These are phyloP conservation scores for Leucozona laternaria DNA, from an alignment of 2,888 invertebrate genomes.

Conservation along the genomic window DNA sequence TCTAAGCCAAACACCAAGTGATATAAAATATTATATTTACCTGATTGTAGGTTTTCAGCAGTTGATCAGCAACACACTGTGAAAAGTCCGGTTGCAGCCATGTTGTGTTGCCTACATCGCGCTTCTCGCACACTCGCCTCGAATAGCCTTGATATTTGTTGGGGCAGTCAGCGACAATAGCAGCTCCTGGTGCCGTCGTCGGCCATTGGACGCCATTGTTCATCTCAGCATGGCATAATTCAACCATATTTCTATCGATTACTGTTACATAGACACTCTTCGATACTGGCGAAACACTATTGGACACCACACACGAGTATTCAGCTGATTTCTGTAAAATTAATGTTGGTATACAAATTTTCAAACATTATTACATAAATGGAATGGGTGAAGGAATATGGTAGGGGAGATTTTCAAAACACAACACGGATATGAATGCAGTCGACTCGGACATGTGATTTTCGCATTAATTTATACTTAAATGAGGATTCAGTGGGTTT, in stretches of 20 bases:
- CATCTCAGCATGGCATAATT: conserved; percentile 85
- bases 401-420: background rate
- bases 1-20: background rate
- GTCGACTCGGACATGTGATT: conserved; percentile 4
- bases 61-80: conserved; percentile 87
- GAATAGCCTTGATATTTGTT: conserved; percentile 85
- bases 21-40: conserved; percentile 83
- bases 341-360: conserved; percentile 27
- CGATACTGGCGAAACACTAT: conserved; percentile 85
- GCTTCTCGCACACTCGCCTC: conserved; percentile 86
- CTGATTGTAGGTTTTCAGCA: conserved; percentile 87
- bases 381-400: too few relatives aligned
- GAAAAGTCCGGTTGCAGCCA: conserved; percentile 92
- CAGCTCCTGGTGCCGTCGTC: conserved; percentile 89
- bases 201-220: conserved; percentile 87
- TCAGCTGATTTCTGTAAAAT: conserved; percentile 88
- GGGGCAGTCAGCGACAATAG: conserved; percentile 87
- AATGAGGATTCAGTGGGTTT: conserved; percentile 28
- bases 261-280: conserved; percentile 88
- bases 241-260: conserved; percentile 86
- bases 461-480: conserved; percentile 23
- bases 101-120: conserved; percentile 87
- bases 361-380: conserved; percentile 18
- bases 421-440: background rate
- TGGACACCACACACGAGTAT: conserved; percentile 90